Evolutionary conservation across 1,140 invertebrate genomes (phyloP).

Genomic region (Drosophila albomicans): DNA sequence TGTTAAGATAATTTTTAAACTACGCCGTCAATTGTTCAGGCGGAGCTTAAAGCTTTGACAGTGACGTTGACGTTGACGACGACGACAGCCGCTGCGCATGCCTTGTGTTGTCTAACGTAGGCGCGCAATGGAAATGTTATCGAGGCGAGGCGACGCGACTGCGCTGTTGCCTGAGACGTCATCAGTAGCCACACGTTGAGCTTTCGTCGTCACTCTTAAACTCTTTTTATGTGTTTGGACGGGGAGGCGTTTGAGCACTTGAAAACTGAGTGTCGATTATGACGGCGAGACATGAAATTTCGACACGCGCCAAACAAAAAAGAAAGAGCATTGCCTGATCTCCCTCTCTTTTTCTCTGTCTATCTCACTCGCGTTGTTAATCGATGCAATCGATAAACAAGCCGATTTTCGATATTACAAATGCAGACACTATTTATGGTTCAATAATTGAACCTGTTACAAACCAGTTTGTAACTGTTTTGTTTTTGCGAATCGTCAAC

Average conservation of each 20-base stretch:
- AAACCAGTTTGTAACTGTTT: background rate
- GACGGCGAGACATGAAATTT: conserved; percentile 35
- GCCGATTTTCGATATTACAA: background rate
- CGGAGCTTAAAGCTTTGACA: conserved; percentile 19
- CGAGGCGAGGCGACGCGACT: background rate
- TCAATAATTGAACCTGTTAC: background rate
- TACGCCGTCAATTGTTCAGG: conserved; percentile 53
- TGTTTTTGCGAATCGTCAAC: background rate
- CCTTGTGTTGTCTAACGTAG: conserved; percentile 6
- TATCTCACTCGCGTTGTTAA: background rate
- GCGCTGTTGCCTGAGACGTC: conserved; percentile 12
- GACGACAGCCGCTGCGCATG: conserved; percentile 25
- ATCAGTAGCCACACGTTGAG: background rate
- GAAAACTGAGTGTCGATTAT: conserved; percentile 55
- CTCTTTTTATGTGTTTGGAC: background rate
- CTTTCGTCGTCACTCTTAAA: conserved; percentile 42
- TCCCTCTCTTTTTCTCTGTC: background rate
- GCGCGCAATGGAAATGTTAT: conserved; percentile 13
- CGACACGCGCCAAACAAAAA: conserved; percentile 55
- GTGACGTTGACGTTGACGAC: background rate
- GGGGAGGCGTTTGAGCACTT: conserved; percentile 19
- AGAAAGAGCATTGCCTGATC: conserved; percentile 3
- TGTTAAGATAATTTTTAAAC: conserved; percentile 54
- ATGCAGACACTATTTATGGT: background rate
- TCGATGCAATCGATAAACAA: conserved; percentile 9